phyloP scores from a whole-genome alignment of 2,888 invertebrate genomes.

The Polietes domitor region DNA sequence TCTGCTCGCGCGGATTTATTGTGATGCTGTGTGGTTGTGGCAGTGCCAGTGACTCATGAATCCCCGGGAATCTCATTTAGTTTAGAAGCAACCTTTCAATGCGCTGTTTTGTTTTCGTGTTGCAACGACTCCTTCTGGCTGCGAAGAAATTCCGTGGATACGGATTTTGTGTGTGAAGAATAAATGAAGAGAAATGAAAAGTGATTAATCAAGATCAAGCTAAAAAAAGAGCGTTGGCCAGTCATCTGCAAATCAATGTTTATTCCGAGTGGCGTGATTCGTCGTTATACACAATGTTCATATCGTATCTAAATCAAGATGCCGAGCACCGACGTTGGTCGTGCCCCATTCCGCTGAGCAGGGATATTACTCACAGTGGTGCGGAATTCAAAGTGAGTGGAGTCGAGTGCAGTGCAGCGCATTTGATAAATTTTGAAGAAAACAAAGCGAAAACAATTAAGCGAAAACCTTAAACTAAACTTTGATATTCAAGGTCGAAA shows the following conservation, averaged over 20 bases:
- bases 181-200: background rate
- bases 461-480: no score
- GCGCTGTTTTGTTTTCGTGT: background rate
- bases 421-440: no score
- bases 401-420: no score
- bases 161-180: background rate
- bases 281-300: conserved; percentile 48
- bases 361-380: conserved; percentile 53
- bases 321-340: conserved; percentile 59
- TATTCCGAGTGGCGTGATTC: background rate
- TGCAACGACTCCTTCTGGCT: background rate
- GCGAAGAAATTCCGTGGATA: background rate
- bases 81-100: conserved; percentile 52
- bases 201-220: background rate
- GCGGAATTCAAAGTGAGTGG: conserved; percentile 62
- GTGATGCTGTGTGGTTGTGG: background rate
- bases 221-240: no score
- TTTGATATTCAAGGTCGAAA: no score
- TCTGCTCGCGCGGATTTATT: no score
- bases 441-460: no score
- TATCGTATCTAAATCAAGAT: conserved; percentile 60
- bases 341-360: conserved; percentile 59
- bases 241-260: background rate
- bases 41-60: background rate
- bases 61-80: conserved; percentile 45